phyloP scores from a whole-genome alignment of 2,888 invertebrate genomes.

The Syritta pipiens region DNA sequence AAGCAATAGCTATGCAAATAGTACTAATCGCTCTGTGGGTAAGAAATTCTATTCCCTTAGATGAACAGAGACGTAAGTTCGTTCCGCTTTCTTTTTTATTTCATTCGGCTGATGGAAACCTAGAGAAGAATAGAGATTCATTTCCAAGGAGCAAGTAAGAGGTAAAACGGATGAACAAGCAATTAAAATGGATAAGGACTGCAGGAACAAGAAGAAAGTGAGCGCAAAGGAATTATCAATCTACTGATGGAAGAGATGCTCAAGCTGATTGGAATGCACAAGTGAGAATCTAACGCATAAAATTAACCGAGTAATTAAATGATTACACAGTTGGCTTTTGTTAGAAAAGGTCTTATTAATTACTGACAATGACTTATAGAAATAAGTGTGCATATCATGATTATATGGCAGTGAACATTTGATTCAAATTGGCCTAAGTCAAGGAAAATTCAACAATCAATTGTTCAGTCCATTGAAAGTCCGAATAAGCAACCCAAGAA shows the following conservation, averaged over 20 bases:
- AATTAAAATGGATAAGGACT: neutral
- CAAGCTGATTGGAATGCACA: neutral
- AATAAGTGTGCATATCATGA: no score
- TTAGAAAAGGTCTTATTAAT: no score
- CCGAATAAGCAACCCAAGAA: neutral
- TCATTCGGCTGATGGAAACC: neutral
- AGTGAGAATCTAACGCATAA: no score
- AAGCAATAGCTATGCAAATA: conserved; percentile 36
- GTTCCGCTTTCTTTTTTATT: no score
- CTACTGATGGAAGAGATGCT: neutral
- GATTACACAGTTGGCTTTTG: no score
- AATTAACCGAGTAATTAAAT: no score
- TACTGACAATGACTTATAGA: no score
- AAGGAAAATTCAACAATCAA: no score
- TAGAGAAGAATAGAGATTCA: neutral
- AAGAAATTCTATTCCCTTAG: neutral
- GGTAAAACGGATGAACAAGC: conserved; percentile 2
- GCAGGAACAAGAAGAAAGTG: neutral
- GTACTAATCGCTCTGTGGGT: conserved; percentile 24
- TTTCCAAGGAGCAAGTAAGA: neutral
- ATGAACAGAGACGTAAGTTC: conserved; percentile 15
- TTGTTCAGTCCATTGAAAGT: neutral
- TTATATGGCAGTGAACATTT: no score
- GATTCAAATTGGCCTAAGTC: no score
- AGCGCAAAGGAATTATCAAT: neutral